Percentiles rank a stretch among this genome's conserved stretches.
These are phyloP conservation scores for Istiophorus platypterus DNA, from an alignment of 2,113 vertebrate genomes.

Conservation along the genomic window DNA sequence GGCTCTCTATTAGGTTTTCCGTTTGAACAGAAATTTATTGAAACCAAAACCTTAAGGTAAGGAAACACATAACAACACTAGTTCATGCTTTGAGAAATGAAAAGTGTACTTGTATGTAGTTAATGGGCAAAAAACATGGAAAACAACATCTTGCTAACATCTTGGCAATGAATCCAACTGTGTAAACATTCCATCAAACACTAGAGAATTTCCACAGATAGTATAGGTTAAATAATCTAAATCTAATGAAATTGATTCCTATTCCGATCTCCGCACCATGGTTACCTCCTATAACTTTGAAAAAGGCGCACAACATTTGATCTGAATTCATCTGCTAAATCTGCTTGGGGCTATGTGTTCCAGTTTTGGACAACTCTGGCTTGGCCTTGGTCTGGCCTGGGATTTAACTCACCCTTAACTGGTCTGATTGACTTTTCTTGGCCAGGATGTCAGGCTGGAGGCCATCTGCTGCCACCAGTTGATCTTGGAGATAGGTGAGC, in stretches of 20 bases:
- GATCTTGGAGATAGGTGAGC: conserved; percentile 79
- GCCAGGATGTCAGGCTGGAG: conserved; percentile 87
- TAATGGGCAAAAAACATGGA: no score
- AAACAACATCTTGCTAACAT: no score
- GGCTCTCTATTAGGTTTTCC: background rate
- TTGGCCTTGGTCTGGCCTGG: background rate
- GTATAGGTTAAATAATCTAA: background rate
- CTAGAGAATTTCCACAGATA: background rate
- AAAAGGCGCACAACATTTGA: background rate
- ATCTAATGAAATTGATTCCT: background rate
- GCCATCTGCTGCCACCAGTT: conserved; percentile 76
- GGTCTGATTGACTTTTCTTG: conserved; percentile 89
- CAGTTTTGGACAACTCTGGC: background rate
- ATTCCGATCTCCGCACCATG: background rate
- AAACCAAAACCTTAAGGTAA: background rate
- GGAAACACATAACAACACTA: background rate
- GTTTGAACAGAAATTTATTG: background rate
- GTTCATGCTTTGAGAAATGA: no score
- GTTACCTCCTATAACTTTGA: background rate
- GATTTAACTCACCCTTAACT: conserved; percentile 86
- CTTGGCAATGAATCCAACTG: no score
- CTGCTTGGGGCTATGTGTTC: background rate
- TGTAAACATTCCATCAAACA: background rate
- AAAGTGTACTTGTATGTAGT: no score
- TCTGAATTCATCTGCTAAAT: background rate